Evolutionary conservation across 2,797 vertebrate genomes (phyloP).

Genomic region (Falco columbarius): DNA sequence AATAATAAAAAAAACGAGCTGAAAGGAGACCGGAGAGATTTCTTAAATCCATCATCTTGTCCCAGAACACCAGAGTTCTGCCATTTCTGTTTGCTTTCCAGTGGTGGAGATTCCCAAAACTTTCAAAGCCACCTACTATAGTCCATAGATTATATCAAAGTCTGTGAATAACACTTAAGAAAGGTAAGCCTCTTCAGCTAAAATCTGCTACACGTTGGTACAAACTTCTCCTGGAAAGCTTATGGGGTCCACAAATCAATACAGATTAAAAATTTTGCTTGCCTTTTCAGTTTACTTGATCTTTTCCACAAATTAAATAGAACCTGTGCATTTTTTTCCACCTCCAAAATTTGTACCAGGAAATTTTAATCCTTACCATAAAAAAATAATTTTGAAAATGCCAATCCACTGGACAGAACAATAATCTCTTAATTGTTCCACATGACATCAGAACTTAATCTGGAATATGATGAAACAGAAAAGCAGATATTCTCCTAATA

Average conservation of each 20-base stretch:
- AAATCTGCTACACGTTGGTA: not conserved
- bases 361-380: not conserved
- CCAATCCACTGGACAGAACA: not conserved
- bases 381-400: not conserved
- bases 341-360: not conserved
- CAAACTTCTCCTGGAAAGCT: not conserved
- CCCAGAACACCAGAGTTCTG: not conserved
- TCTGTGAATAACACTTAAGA: not conserved
- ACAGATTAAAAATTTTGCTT: not conserved
- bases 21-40: not conserved
- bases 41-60: not conserved
- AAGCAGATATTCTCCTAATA: not conserved
- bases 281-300: not conserved
- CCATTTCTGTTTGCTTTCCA: not conserved
- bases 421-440: not conserved
- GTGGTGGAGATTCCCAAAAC: not conserved
- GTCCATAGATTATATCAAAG: not conserved
- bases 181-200: not conserved
- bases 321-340: not conserved
- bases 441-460: not conserved
- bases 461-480: not conserved
- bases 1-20: not conserved
- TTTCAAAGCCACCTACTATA: not conserved
- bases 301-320: not conserved
- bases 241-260: not conserved